phyloP scores from a whole-genome alignment of 2,797 vertebrate genomes.

The Galagoides demidoff region DNA sequence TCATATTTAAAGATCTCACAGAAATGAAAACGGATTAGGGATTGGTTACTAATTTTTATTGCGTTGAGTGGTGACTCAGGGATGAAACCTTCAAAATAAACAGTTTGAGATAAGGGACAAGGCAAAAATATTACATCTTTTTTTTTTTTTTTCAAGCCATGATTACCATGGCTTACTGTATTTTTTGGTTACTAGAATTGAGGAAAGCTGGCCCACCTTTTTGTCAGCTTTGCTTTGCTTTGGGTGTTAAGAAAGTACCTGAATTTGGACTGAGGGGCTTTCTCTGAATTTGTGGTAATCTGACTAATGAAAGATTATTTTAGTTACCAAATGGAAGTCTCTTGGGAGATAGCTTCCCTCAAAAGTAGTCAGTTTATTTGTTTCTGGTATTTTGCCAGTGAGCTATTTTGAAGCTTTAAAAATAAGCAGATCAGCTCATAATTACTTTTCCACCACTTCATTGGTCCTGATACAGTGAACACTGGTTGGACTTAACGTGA shows the following conservation, averaged over 20 bases:
- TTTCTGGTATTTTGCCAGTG: slow-evolving; percentile 33
- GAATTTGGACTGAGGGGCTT: slow-evolving; percentile 9
- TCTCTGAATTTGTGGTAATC: slow-evolving; percentile 34
- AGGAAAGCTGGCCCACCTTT: slow-evolving; percentile 2
- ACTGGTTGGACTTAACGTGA: slow-evolving; percentile 20
- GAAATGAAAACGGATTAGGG: slow-evolving; percentile 65
- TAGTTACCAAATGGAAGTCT: slow-evolving; percentile 6
- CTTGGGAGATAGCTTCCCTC: background rate
- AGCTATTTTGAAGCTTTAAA: slow-evolving; percentile 18
- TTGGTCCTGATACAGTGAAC: slow-evolving; percentile 52
- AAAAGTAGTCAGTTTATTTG: slow-evolving; percentile 50
- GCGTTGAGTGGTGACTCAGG: slow-evolving; percentile 30
- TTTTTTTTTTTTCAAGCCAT: background rate
- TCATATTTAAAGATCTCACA: slow-evolving; percentile 53
- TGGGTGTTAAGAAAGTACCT: slow-evolving; percentile 27
- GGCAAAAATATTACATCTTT: background rate
- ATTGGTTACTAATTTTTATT: slow-evolving; percentile 68
- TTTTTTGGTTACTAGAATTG: slow-evolving; percentile 47
- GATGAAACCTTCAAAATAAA: slow-evolving; percentile 60
- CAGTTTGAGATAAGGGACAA: slow-evolving; percentile 33
- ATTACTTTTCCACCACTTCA: background rate
- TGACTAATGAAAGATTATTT: slow-evolving; percentile 17
- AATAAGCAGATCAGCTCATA: slow-evolving; percentile 21
- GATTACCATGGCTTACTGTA: background rate
- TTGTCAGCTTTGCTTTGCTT: slow-evolving; percentile 2